phyloP scores from a whole-genome alignment of 1,140 invertebrate species.

The Proales similis region DNA sequence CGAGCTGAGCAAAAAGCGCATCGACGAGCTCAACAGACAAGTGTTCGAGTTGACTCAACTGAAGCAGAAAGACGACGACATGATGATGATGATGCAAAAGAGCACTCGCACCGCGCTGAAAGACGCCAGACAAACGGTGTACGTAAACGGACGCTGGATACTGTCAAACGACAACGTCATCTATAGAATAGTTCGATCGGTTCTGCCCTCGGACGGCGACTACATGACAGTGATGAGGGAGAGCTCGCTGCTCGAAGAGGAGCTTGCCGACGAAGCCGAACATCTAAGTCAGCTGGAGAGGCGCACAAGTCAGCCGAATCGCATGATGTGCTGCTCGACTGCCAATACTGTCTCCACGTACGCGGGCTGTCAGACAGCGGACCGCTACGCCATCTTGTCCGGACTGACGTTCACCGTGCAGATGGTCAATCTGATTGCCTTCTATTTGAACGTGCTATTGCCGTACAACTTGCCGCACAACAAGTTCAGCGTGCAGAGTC shows the following conservation, averaged over 20 bases:
- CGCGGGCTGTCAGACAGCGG: neutral
- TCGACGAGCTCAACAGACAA: conserved; percentile 16
- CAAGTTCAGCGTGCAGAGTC: conserved; percentile 9
- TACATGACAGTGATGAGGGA: conserved; percentile 5
- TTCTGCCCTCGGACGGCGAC: conserved; percentile 19
- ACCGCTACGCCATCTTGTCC: conserved; percentile 9
- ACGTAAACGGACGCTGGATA: conserved; percentile 32
- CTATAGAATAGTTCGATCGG: conserved; percentile 21
- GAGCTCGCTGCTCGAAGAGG: conserved; percentile 2
- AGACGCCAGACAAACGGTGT: conserved; percentile 34
- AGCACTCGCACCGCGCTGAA: conserved; percentile 34
- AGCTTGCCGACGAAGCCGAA: conserved; percentile 10
- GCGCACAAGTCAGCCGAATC: neutral
- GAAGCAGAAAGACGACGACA: conserved; percentile 37
- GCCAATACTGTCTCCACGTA: neutral
- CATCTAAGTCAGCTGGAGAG: neutral
- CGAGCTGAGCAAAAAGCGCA: conserved; percentile 18
- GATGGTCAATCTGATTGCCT: conserved; percentile 34
- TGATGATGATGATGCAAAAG: conserved; percentile 34
- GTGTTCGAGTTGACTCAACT: conserved; percentile 23
- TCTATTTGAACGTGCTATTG: conserved; percentile 29
- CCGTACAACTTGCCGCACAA: conserved; percentile 35
- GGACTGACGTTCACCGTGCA: conserved; percentile 26
- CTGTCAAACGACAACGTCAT: conserved; percentile 24
- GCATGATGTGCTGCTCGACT: neutral